phyloP scores from a whole-genome alignment of 2,888 invertebrate genomes.

The Cerastis rubricosa region DNA sequence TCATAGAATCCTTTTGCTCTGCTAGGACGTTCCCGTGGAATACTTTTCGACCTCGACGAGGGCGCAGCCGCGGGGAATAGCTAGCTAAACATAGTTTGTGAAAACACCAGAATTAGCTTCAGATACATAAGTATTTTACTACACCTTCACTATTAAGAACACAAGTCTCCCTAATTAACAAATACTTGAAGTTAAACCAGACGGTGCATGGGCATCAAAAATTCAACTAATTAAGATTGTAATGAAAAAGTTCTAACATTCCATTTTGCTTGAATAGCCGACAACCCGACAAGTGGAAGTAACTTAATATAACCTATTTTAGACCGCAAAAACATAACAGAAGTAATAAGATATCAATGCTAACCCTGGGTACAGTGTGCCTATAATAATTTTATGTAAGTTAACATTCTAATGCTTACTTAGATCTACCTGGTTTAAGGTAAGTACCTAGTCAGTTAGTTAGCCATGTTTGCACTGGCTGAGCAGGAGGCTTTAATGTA shows the following conservation, averaged over 20 bases:
- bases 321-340: slow-evolving; percentile 47
- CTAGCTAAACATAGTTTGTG: not conserved
- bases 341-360: slow-evolving; percentile 46
- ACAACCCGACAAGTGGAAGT: slow-evolving; percentile 38
- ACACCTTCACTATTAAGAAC: slow-evolving; percentile 2
- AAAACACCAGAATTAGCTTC: not conserved
- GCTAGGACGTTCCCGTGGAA: not conserved
- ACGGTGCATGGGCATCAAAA: slow-evolving; percentile 20
- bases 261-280: slow-evolving; percentile 31
- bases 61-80: not conserved
- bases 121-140: not conserved
- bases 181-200: slow-evolving; percentile 23
- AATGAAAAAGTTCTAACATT: slow-evolving; percentile 45
- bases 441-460: slow-evolving; percentile 20
- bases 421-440: slow-evolving; percentile 17
- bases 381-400: slow-evolving; percentile 19
- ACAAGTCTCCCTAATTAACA: slow-evolving; percentile 23
- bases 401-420: slow-evolving; percentile 42
- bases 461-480: slow-evolving; percentile 24
- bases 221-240: slow-evolving; percentile 43
- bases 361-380: slow-evolving; percentile 17
- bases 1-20: not conserved
- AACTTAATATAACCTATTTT: slow-evolving; percentile 56
- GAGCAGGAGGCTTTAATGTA: slow-evolving; percentile 13
- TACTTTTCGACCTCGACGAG: not conserved